phyloP scores from a whole-genome alignment of 2,113 vertebrate species.

The Ictalurus furcatus region DNA sequence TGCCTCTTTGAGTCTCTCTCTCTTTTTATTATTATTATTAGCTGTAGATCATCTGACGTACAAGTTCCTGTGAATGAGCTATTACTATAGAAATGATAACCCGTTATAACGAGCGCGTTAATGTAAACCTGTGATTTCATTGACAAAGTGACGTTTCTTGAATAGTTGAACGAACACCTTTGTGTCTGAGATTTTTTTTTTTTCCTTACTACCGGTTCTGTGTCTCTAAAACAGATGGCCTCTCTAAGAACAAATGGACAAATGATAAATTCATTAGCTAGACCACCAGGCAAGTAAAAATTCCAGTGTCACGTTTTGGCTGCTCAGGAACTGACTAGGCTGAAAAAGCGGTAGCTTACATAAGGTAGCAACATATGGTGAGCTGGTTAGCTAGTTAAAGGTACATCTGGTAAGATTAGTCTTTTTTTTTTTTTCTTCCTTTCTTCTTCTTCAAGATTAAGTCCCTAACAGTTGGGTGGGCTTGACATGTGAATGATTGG shows the following conservation, averaged over 20 bases:
- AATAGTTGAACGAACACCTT: not conserved
- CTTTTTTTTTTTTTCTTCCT: accelerated
- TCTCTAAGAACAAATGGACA: not conserved
- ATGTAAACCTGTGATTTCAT: not conserved
- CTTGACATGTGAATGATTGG: not conserved
- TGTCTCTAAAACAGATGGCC: not conserved
- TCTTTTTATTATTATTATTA: too few relatives aligned
- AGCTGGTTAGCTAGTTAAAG: not conserved
- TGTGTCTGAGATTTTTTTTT: not conserved
- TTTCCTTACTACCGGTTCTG: not conserved
- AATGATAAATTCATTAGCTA: not conserved
- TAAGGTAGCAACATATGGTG: not conserved
- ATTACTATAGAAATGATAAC: not conserved
- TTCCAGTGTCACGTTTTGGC: not conserved
- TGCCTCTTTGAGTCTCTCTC: not conserved
- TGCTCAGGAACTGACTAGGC: not conserved
- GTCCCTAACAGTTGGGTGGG: too few relatives aligned
- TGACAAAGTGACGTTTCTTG: not conserved
- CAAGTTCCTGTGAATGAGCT: not conserved
- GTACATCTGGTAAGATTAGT: not conserved
- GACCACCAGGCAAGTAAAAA: not conserved
- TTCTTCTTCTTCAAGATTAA: too few relatives aligned
- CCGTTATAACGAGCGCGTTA: too few relatives aligned
- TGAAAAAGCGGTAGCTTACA: not conserved
- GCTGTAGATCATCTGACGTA: not conserved